phyloP scores from a whole-genome alignment of 1,140 invertebrate species.

The Bombyx mandarina region DNA sequence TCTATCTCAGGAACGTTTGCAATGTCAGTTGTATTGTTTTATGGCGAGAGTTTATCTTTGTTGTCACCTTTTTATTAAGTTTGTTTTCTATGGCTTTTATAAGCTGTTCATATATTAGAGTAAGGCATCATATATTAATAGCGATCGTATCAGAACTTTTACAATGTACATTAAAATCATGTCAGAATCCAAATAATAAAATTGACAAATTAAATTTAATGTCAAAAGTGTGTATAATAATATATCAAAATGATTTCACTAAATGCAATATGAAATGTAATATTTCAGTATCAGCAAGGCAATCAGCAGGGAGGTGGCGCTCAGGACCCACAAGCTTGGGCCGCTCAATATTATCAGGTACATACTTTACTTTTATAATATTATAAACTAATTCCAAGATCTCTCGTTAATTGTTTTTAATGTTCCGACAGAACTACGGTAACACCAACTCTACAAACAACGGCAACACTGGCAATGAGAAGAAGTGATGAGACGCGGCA shows the following conservation, averaged over 20 bases:
- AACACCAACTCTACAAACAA: slow-evolving; percentile 25
- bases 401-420: neutral
- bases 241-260: too few species aligned
- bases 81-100: neutral
- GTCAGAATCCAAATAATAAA: too few species aligned
- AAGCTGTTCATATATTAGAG: too few species aligned
- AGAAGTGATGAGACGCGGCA: slow-evolving; percentile 28
- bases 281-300: slow-evolving; percentile 24
- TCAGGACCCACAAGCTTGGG: slow-evolving; percentile 46
- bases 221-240: too few species aligned
- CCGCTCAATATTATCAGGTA: slow-evolving; percentile 52
- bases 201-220: too few species aligned
- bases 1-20: neutral
- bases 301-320: slow-evolving; percentile 18
- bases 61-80: neutral
- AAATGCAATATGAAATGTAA: neutral
- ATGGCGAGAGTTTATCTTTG: neutral
- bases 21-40: neutral
- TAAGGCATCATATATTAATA: too few species aligned
- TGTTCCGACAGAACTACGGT: slow-evolving; percentile 34
- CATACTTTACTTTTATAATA: neutral
- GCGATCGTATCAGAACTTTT: too few species aligned
- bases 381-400: neutral
- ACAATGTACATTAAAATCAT: too few species aligned
- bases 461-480: slow-evolving; percentile 25